These are phyloP conservation scores for Brachylomia viminalis DNA, from an alignment of 2,888 invertebrate species.

Conservation along the genomic window DNA sequence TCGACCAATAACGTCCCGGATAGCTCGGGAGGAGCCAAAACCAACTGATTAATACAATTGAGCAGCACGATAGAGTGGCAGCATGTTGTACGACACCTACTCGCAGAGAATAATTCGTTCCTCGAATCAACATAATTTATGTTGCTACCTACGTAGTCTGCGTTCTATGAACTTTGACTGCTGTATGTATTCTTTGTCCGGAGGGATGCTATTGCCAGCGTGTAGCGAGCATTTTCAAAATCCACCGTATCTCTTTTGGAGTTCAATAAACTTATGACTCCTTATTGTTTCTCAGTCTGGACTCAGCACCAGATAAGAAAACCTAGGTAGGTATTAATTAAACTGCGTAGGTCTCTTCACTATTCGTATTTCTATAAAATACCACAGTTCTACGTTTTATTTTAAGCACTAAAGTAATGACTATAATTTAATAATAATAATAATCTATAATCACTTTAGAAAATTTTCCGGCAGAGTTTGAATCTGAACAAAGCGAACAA, in stretches of 20 bases:
- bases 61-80: slow-evolving; percentile 40
- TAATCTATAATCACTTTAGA: too few relatives aligned
- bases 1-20: slow-evolving; percentile 49
- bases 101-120: slow-evolving; percentile 42
- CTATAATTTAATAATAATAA: too few relatives aligned
- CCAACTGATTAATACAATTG: slow-evolving; percentile 51
- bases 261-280: slow-evolving; percentile 33
- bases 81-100: slow-evolving; percentile 54
- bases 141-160: slow-evolving; percentile 47
- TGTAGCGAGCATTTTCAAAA: slow-evolving; percentile 8
- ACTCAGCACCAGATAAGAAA: slow-evolving; percentile 36
- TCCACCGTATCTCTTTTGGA: slow-evolving; percentile 25
- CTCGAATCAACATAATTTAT: slow-evolving; percentile 43
- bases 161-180: slow-evolving; percentile 54
- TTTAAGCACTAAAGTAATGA: too few relatives aligned
- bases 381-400: not conserved
- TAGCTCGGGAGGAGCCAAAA: slow-evolving; percentile 50
- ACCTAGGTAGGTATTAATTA: not conserved
- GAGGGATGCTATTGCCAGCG: slow-evolving; percentile 4
- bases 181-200: slow-evolving; percentile 15
- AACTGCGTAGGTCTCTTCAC: slow-evolving; percentile 2
- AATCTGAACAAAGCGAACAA: slow-evolving; percentile 20
- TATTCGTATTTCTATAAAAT: not conserved
- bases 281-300: slow-evolving; percentile 14
- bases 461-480: not conserved